These are phyloP conservation scores for Keiferia lycopersicella DNA, from an alignment of 2,888 invertebrate genomes.

Conservation along the genomic window DNA sequence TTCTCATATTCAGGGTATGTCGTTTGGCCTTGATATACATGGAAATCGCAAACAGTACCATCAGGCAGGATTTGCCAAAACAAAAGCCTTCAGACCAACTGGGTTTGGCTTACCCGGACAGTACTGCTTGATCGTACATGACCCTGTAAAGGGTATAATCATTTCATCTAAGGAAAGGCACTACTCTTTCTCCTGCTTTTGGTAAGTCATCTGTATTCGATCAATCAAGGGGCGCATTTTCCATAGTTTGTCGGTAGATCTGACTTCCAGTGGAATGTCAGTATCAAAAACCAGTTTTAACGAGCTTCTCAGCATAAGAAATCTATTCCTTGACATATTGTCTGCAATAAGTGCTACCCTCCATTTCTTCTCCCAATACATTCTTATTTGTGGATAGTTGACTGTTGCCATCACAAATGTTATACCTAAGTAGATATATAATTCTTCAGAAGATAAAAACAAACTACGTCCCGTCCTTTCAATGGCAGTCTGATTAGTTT, in stretches of 20 bases:
- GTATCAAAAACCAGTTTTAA: too few relatives aligned
- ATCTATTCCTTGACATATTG: slow-evolving; percentile 26
- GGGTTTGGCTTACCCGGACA: slow-evolving; percentile 34
- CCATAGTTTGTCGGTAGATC: too few relatives aligned
- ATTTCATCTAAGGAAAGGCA: slow-evolving; percentile 32
- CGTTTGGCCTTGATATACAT: slow-evolving; percentile 32
- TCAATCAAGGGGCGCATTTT: slow-evolving; percentile 26
- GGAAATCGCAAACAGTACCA: slow-evolving; percentile 31
- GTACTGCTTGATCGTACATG: slow-evolving; percentile 31
- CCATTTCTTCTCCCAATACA: slow-evolving; percentile 28
- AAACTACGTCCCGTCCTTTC: background rate
- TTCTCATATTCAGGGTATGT: slow-evolving; percentile 26
- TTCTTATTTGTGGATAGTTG: slow-evolving; percentile 10
- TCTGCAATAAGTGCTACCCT: slow-evolving; percentile 25
- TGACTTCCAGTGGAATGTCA: too few relatives aligned
- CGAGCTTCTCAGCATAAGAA: too few relatives aligned
- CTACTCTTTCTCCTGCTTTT: slow-evolving; percentile 18
- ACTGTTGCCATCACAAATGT: slow-evolving; percentile 6
- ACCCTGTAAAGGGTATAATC: slow-evolving; percentile 34
- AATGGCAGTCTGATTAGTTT: background rate
- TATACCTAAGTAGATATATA: slow-evolving; percentile 1
- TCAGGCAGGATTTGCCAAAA: slow-evolving; percentile 32
- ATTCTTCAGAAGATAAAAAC: background rate
- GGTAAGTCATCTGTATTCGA: slow-evolving; percentile 15
- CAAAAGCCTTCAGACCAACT: slow-evolving; percentile 34